These are phyloP conservation scores for Calidris pygmaea DNA, from an alignment of 2,113 vertebrate genomes.

Conservation along the genomic window DNA sequence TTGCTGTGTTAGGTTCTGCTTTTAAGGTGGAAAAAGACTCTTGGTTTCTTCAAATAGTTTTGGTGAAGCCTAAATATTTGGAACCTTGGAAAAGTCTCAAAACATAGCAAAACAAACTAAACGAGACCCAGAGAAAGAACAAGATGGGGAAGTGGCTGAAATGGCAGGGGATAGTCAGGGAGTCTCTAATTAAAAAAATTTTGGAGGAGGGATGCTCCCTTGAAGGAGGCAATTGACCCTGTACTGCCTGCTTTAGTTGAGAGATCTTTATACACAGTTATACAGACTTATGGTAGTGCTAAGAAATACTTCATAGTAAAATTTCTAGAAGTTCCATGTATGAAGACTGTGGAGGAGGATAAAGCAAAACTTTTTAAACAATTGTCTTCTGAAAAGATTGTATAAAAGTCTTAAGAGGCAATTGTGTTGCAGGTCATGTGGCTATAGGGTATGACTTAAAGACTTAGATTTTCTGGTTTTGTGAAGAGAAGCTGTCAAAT, in stretches of 20 bases:
- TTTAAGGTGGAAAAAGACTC: conserved; percentile 48
- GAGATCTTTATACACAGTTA: not conserved
- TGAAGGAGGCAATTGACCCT: not conserved
- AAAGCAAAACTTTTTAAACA: not conserved
- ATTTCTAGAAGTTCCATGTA: not conserved
- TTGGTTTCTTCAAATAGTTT: conserved; percentile 48
- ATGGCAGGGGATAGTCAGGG: not conserved
- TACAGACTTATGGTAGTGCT: not conserved
- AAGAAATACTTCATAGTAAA: not conserved
- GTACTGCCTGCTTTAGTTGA: not conserved
- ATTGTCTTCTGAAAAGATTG: not conserved
- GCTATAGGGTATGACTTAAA: not conserved
- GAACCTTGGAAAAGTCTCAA: conserved; percentile 33
- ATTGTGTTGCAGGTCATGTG: not conserved
- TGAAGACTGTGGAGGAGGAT: not conserved
- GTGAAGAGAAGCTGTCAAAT: not conserved
- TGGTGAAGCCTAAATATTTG: conserved; percentile 38
- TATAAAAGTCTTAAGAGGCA: not conserved
- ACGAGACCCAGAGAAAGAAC: not conserved
- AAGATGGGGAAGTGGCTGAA: conserved; percentile 23
- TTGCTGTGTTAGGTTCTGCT: conserved; percentile 21
- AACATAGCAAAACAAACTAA: conserved; percentile 36
- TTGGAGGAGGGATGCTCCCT: not conserved
- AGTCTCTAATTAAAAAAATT: not conserved
- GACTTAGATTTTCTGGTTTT: not conserved